Base-by-base conservation (phyloP, 2,888 invertebrate species). In the Microctonus hyperodae region DNA sequence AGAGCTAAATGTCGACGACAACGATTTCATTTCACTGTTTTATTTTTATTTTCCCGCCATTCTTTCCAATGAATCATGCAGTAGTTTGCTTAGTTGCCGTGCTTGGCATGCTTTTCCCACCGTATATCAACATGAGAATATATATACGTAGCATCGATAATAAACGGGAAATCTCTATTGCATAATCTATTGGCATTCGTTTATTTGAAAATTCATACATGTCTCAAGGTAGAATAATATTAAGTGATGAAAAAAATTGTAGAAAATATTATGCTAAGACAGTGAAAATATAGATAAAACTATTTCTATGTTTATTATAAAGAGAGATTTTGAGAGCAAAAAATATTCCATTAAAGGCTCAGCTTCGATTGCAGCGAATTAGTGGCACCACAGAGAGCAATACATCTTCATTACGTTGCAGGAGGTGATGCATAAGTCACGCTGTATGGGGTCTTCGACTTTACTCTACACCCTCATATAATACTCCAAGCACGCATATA, bases 391-490 rank as follows among this genome's bases (percentile, higher is more conserved):
- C 57, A 60, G 23, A 56, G 53, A 55, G 55, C 74, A 73, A 79
- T 79, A 77, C 74, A 80, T 80, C 80, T 81, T 79, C 76, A 79
- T 81, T 80, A 79, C 75, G 73, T 69, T 68, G 67, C 59, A 69
- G 44, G 33, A 70, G 73, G 73, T 69, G 73, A 65, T 76, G 78
- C 74, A 76, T 76, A 78, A 78, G 78, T 80, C 79, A 80, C 78
- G 76, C 79, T 69, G 76, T 72, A 69, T 77, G 78, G 74, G 70
- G 70, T 70, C 69, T 71, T 76, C 56, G 55, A 62, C 37, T 75
- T 78, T 74, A 80, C 79, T 76, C 44, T 16, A 44, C 77, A 80
- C 79, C 80, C 80, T 79, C 74, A 67, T 75, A 33, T 33, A 73
- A 76, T 77, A 75, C 75, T 76, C 71, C 16, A 44, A 16, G 4